phyloP scores from a whole-genome alignment of 2,113 vertebrate genomes.

The Amphiprion ocellaris region DNA sequence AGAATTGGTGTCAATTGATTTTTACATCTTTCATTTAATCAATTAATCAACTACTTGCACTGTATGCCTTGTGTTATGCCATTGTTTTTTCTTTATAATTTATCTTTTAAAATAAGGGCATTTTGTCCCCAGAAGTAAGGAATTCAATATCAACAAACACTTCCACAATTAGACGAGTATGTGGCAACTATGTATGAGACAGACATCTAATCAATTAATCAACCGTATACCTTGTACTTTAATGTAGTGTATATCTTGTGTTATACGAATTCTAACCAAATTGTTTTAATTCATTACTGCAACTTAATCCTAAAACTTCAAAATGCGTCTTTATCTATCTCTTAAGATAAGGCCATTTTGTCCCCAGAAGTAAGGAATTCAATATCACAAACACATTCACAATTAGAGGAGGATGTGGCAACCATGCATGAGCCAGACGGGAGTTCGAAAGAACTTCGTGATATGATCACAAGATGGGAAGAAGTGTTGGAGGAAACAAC shows the following conservation, averaged over 20 bases:
- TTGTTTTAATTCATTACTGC: no score
- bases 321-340: background rate
- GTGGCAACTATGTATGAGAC: background rate
- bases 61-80: background rate
- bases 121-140: background rate
- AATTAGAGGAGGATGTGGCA: background rate
- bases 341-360: background rate
- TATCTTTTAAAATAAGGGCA: no score
- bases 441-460: background rate
- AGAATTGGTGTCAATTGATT: no score
- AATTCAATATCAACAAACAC: background rate
- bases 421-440: background rate
- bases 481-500: background rate
- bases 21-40: no score
- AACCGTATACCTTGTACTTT: background rate
- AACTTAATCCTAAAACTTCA: background rate
- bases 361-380: background rate
- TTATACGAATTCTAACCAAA: no score
- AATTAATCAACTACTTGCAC: background rate
- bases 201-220: background rate
- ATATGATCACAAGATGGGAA: constrained; percentile 1
- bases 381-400: background rate
- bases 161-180: background rate
- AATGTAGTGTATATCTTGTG: no score
- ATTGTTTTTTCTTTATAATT: no score